Evolutionary conservation across 2,113 vertebrate genomes (phyloP).

Genomic region (Lophura nycthemera): DNA sequence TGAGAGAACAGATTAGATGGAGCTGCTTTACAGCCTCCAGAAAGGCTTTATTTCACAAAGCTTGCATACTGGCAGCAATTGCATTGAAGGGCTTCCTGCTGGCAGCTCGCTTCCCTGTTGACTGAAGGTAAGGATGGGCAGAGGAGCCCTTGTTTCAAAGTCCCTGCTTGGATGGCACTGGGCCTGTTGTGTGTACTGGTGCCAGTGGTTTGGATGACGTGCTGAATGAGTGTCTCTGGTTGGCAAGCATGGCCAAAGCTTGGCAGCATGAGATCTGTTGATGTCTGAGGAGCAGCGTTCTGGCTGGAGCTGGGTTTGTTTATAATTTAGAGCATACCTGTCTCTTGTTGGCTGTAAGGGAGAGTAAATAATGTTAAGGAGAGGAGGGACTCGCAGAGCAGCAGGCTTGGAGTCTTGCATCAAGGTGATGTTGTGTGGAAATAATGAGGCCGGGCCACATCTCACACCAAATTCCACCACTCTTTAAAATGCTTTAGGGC

Average conservation of each 20-base stretch:
- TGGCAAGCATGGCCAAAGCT: background rate
- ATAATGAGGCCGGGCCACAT: background rate
- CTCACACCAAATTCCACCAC: background rate
- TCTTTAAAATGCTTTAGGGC: background rate
- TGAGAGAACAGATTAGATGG: background rate
- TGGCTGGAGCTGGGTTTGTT: background rate
- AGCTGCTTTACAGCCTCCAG: background rate
- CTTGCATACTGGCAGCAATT: background rate
- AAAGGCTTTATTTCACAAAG: constrained; percentile 1
- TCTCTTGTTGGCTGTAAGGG: constrained; percentile 18
- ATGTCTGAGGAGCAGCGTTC: background rate
- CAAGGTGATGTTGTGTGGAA: background rate
- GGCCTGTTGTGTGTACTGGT: background rate
- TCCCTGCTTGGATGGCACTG: background rate
- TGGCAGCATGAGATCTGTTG: background rate
- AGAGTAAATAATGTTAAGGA: constrained; percentile 27
- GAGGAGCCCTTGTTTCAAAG: constrained; percentile 14
- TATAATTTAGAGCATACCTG: constrained; percentile 35
- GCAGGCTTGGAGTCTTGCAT: background rate
- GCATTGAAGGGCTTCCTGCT: constrained; percentile 41
- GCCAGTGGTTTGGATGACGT: background rate
- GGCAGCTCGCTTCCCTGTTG: constrained; percentile 2
- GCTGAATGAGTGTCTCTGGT: constrained; percentile 20
- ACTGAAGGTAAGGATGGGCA: constrained; percentile 32
- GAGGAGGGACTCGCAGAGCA: background rate